phyloP scores from a whole-genome alignment of 2,888 invertebrate genomes.

The Parnassius smintheus region DNA sequence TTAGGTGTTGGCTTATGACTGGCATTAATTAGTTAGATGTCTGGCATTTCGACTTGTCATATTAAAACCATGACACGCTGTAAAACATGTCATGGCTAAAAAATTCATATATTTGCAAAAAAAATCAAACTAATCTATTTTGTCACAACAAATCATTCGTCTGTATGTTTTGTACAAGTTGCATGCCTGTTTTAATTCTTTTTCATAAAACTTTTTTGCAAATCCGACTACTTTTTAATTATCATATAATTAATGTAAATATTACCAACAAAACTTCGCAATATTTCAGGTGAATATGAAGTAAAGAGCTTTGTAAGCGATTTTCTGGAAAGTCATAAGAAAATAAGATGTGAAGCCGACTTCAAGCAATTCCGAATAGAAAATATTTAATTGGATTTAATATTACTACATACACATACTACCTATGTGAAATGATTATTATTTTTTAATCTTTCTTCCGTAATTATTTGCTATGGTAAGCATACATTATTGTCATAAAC shows the following conservation, averaged over 20 bases:
- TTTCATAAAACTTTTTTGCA: no score
- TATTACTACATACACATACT: neutral
- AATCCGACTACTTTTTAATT: no score
- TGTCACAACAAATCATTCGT: no score
- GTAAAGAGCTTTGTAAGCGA: slow-evolving; percentile 74
- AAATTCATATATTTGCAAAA: no score
- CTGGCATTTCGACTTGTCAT: no score
- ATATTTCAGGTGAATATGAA: slow-evolving; percentile 77
- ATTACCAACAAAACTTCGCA: neutral
- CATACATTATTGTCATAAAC: slow-evolving; percentile 4
- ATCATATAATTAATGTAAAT: no score
- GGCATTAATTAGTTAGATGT: no score
- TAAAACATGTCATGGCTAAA: no score
- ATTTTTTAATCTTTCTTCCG: neutral
- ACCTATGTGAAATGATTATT: neutral
- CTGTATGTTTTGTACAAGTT: no score
- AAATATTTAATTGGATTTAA: slow-evolving; percentile 45
- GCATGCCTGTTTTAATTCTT: no score
- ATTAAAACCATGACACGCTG: no score
- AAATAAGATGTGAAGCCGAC: slow-evolving; percentile 77
- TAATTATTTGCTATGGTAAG: slow-evolving; percentile 3
- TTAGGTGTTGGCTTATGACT: neutral
- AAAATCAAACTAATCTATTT: no score
- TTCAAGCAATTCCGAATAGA: slow-evolving; percentile 65
- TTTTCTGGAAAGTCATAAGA: slow-evolving; percentile 74